phyloP scores from a whole-genome alignment of 2,797 vertebrate species.

The Nothura maculosa region DNA sequence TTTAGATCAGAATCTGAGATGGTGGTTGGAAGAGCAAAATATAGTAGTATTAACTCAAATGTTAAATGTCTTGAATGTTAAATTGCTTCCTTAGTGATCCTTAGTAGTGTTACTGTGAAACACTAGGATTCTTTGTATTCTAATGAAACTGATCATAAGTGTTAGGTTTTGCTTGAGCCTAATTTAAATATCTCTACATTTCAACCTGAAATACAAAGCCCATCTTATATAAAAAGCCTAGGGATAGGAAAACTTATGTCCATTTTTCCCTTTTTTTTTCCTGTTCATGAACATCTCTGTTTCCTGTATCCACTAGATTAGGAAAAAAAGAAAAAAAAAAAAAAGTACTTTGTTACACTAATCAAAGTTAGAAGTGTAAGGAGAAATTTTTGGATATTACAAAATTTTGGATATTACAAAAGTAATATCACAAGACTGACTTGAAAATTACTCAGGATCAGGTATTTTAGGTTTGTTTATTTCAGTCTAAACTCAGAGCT shows the following conservation, averaged over 20 bases:
- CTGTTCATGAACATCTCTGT: not conserved
- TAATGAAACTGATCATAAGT: not conserved
- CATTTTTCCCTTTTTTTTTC: not conserved
- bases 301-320: not conserved
- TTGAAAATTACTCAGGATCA: not conserved
- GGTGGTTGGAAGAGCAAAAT: not conserved
- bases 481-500: not conserved
- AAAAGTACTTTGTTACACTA: not conserved
- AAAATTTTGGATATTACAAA: no score
- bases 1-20: slow-evolving; percentile 16
- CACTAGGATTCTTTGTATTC: not conserved
- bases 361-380: not conserved
- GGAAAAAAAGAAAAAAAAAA: not conserved
- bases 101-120: not conserved
- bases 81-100: not conserved
- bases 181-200: not conserved
- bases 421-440: not conserved
- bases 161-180: not conserved
- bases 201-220: not conserved
- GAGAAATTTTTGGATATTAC: not conserved
- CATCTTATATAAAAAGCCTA: not conserved
- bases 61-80: not conserved
- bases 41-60: not conserved
- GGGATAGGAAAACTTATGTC: not conserved
- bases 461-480: not conserved